Percentiles rank a stretch among this genome's conserved stretches.
phyloP scores from a whole-genome alignment of 2,797 vertebrate genomes.

The Brotula barbata region DNA sequence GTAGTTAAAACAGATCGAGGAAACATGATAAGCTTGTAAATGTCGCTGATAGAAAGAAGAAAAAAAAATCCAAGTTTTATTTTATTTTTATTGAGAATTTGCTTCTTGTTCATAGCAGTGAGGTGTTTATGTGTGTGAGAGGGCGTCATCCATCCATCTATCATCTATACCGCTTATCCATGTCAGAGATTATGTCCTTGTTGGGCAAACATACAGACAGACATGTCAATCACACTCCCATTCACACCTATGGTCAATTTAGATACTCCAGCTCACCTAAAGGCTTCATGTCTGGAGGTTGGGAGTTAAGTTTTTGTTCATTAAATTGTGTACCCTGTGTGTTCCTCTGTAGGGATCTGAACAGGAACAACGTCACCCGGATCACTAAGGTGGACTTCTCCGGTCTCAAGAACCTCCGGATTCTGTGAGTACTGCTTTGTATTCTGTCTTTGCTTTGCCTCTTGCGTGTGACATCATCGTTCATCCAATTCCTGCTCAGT shows the following conservation, averaged over 20 bases:
- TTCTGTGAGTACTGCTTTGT: conserved; percentile 85
- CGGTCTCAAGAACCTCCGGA: conserved; percentile 94
- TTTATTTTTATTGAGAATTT: conserved; percentile 30
- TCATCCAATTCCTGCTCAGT: no score
- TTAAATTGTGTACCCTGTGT: conserved; percentile 1
- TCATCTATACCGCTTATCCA: no score
- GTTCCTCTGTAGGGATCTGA: conserved; percentile 85
- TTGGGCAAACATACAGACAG: no score
- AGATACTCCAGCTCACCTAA: no score
- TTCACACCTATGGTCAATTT: no score
- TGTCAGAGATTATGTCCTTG: no score
- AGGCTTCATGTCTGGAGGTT: no score
- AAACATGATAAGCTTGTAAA: conserved; percentile 72
- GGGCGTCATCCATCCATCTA: no score
- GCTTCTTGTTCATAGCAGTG: conserved; percentile 21
- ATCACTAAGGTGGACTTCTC: conserved; percentile 95
- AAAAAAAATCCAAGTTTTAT: conserved; percentile 50
- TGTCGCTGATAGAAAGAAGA: conserved; percentile 60
- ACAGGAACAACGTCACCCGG: conserved; percentile 96
- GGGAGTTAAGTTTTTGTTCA: no score
- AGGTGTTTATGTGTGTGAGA: conserved; percentile 7
- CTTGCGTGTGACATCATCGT: no score
- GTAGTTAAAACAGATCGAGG: conserved; percentile 71
- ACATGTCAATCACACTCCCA: no score
- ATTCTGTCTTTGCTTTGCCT: no score